Evolutionary conservation across 2,797 vertebrate genomes (phyloP).

Genomic region (Typhlichthys eigenmanni): DNA sequence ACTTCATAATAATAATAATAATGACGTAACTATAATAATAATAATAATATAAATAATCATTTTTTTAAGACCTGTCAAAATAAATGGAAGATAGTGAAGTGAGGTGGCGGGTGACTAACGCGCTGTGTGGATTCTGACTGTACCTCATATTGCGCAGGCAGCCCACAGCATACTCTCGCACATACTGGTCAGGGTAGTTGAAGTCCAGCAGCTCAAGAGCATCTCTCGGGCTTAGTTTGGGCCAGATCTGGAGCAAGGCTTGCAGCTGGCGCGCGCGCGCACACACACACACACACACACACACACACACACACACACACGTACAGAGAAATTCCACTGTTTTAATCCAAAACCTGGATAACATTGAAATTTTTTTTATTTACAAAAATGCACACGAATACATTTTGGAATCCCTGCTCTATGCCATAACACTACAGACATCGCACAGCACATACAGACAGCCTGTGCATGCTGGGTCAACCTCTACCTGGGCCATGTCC

Average conservation of each 20-base stretch:
- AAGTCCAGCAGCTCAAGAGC: conserved; percentile 96
- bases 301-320: not conserved
- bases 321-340: too few species aligned
- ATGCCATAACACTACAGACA: too few species aligned
- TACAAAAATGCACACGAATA: not conserved
- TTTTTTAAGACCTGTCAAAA: too few species aligned
- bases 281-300: conserved; percentile 10
- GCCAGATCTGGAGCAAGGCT: conserved; percentile 96
- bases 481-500: conserved; percentile 93
- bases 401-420: not conserved
- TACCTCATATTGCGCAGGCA: conserved; percentile 95
- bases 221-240: conserved; percentile 91
- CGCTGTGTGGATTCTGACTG: conserved; percentile 8
- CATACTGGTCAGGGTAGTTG: conserved; percentile 98
- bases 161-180: conserved; percentile 90
- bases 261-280: conserved; percentile 82
- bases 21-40: too few species aligned
- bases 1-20: too few species aligned
- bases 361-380: not conserved
- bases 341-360: not conserved
- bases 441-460: too few species aligned
- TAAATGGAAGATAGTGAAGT: too few species aligned
- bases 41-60: too few species aligned
- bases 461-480: not conserved
- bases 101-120: conserved; percentile 6